A percentile compares a stretch with the other conserved stretches of the same genome.
Conservation (phyloP, 2,113 vertebrate genomes). For the Noturus placidus region DNA sequence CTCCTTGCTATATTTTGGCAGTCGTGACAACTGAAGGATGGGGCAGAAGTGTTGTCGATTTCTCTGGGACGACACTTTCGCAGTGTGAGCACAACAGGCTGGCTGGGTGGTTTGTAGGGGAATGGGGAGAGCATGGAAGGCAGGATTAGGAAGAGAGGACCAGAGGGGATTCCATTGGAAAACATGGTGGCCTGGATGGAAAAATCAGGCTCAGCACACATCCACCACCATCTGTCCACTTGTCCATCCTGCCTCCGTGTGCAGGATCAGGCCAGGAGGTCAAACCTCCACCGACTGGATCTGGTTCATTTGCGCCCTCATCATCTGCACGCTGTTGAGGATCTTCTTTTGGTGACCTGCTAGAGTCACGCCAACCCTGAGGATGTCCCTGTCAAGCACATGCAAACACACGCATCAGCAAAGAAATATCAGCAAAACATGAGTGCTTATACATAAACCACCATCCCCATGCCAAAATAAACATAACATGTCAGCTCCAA, state of each 20-base stretch:
- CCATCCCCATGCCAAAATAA: conserved; percentile 29
- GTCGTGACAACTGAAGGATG: conserved; percentile 6
- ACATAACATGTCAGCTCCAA: conserved; percentile 39
- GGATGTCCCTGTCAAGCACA: conserved; percentile 85
- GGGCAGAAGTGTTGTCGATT: conserved; percentile 17
- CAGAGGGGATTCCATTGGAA: conserved; percentile 44
- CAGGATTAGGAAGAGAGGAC: conserved; percentile 45
- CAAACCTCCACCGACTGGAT: conserved; percentile 99
- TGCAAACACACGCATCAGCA: conserved; percentile 44
- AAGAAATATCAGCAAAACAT: conserved; percentile 26
- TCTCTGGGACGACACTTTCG: conserved; percentile 38
- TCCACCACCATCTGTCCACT: conserved; percentile 56
- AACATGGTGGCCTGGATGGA: conserved; percentile 59
- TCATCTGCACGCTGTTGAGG: conserved; percentile 98
- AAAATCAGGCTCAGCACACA: conserved; percentile 64
- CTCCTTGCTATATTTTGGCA: conserved; percentile 33
- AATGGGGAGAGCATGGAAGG: conserved; percentile 19
- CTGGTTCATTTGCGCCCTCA: conserved; percentile 99
- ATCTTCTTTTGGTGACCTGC: conserved; percentile 99
- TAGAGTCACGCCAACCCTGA: conserved; percentile 94
- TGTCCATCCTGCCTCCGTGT: conserved; percentile 41
- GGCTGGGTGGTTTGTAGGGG: conserved; percentile 49
- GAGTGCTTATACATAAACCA: conserved; percentile 14
- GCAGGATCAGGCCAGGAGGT: conserved; percentile 60
- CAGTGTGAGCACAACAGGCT: conserved; percentile 47